Base-by-base conservation (phyloP, 2,888 invertebrate species). In the Lysandra bellargus region DNA sequence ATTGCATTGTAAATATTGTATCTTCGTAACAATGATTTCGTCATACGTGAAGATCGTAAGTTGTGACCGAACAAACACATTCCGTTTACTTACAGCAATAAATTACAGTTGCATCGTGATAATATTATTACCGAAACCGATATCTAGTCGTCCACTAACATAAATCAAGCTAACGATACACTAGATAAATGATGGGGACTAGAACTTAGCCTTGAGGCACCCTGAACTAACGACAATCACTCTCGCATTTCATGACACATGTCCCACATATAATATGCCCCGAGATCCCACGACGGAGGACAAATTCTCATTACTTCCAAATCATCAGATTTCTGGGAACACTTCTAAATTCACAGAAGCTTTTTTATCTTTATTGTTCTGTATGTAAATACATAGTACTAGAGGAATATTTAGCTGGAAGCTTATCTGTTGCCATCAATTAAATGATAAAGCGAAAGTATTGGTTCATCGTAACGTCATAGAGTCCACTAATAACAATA, bases 101-200 rank as follows among this genome's bases (percentile, higher is more conserved):
- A 64, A 23, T 64, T 64, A 30, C 64, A 30, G 30, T 64, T 7
- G 7, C 14, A 69, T 76, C 76, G 76, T 76, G 76, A 76, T 57
- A 53, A 76, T 76, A 57, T 76, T 76, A 76, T 76, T 76, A 76
- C 75, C 75, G 30, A 76, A 76, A 76, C 33, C 57, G 53, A 57
- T 76, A 53, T 23, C 5, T 5, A 76, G 53, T 2, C 17, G 76
- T 76, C 30, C 17, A 76, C 53, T 57, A 33, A 33, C 76, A 76
- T 76, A 76, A 76, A 76, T 76, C 76, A 76, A 57, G 75, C 14
- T 76, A 57, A 76, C 76, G 76, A 76, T 76, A 57, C 53, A 57
- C 30, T 23, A 57, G 76, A 76, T 76, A 76, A 76, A 76, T 57
- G 76, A 76, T 76, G 53, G 76, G 76, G 30, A 23, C 33, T 53